These are phyloP conservation scores for Mirounga angustirostris DNA, from an alignment of 2,113 vertebrate genomes.

Conservation along the genomic window DNA sequence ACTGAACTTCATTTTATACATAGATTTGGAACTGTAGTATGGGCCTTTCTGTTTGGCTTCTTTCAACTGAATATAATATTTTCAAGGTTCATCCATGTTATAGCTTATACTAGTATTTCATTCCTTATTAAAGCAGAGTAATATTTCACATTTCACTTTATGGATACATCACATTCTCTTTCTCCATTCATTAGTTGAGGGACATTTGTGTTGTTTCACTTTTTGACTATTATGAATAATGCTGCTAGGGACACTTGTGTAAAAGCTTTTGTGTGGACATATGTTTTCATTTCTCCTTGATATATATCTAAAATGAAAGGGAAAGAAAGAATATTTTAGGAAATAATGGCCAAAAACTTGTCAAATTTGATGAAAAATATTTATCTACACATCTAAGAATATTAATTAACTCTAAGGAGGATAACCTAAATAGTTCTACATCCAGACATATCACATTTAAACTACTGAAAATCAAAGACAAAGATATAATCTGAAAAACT, in stretches of 20 bases:
- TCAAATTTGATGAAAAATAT: not conserved
- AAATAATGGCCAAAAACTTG: not conserved
- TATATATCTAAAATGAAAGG: not conserved
- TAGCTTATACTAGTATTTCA: not conserved
- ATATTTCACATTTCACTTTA: not conserved
- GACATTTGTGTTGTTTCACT: not conserved
- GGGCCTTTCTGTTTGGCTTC: not conserved
- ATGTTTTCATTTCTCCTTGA: not conserved
- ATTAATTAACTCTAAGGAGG: not conserved
- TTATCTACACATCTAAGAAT: not conserved
- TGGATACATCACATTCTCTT: not conserved
- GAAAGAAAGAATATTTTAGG: not conserved
- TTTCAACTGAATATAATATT: not conserved
- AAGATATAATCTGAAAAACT: not conserved
- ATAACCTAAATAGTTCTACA: not conserved
- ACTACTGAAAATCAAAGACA: not conserved
- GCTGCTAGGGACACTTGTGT: not conserved
- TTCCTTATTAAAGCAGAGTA: not conserved
- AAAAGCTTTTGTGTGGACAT: not conserved
- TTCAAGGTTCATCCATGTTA: not conserved
- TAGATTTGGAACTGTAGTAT: not conserved
- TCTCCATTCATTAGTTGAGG: not conserved
- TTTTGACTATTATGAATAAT: not conserved
- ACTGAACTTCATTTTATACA: not conserved
- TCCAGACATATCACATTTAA: not conserved